Evolutionary conservation across 1,140 invertebrate species (phyloP), one percentile per base, ranked within the genome.

Genomic region (Drosophila cardini): DNA sequence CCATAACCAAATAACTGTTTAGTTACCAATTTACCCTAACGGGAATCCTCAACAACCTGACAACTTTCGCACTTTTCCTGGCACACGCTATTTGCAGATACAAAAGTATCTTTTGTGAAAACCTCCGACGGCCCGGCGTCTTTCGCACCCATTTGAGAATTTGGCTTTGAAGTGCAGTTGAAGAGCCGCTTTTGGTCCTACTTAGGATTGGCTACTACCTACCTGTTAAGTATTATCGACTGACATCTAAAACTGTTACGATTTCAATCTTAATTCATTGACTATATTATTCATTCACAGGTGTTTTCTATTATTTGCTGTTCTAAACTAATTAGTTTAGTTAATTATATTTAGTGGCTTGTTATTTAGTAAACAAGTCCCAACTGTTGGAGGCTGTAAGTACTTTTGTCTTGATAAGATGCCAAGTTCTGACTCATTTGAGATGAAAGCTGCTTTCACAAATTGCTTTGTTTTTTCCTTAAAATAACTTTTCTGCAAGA

Each of bases 41-140:
- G 4, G 4, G 21, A 21, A 70, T 74, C 65, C 65, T 70, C 71
- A 68, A 69, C 58, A 86, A 86, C 63, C 71, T 76, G 83, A 46
- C 73, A 77, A 38, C 58, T 83, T 86, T 86, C 82, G 82, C 82
- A 86, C 84, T 78, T 87, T 26, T 64, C 71, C 55, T 53, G 79
- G 76, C 83, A 82, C 83, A 76, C 79, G 81, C 76, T 86, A 55
- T 86, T 81, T 86, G 64, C 72, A 36, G 46, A 16, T 13, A 38
- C 10, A 32, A 34, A 30, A 26, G 21, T 32, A 32, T 52, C 48
- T 52, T 36, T 15, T 13, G 11, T 38, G 13, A 11, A 15, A 16
- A 18, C 32, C 52, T 60, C 48, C 40, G 36, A 53, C 76, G 71
- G 53, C 76, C 45, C 76, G 71, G 53, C 76, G 72, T 67, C 61